Conservation (phyloP, 2,797 vertebrate genomes). For the Characodon lateralis region DNA sequence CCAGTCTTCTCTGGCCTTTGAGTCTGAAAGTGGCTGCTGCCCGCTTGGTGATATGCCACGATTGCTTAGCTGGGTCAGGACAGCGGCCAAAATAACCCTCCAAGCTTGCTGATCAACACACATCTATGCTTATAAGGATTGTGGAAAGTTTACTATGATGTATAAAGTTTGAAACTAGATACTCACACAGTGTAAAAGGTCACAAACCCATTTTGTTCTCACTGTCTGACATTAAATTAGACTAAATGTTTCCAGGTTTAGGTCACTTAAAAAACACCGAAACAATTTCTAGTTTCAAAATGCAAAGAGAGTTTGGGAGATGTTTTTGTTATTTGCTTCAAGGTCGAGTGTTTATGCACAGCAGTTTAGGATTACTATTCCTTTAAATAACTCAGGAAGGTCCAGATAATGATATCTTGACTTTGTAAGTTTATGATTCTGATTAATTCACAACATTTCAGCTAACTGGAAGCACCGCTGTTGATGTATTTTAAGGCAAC, state of each 20-base stretch:
- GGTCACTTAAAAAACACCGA: neutral
- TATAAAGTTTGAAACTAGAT: neutral
- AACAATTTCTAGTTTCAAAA: neutral
- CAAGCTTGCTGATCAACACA: conserved; percentile 47
- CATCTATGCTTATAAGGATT: conserved; percentile 43
- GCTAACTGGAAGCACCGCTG: neutral
- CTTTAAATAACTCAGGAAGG: neutral
- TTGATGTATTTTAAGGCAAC: neutral
- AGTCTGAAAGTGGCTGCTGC: conserved; percentile 51
- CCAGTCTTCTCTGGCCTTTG: conserved; percentile 47
- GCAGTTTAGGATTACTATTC: neutral
- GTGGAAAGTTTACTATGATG: conserved; percentile 24
- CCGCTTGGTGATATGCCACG: conserved; percentile 58
- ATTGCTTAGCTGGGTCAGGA: conserved; percentile 45
- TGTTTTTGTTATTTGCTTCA: neutral
- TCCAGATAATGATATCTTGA: neutral
- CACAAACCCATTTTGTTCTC: neutral
- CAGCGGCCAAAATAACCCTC: conserved; percentile 26
- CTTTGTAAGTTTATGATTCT: neutral
- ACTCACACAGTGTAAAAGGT: neutral
- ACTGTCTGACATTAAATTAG: neutral
- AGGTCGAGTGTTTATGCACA: neutral
- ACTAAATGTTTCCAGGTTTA: neutral
- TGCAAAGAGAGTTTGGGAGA: neutral
- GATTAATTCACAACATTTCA: neutral